Evolutionary conservation across 2,888 invertebrate genomes (phyloP).

Genomic region (Apotomis capreana): DNA sequence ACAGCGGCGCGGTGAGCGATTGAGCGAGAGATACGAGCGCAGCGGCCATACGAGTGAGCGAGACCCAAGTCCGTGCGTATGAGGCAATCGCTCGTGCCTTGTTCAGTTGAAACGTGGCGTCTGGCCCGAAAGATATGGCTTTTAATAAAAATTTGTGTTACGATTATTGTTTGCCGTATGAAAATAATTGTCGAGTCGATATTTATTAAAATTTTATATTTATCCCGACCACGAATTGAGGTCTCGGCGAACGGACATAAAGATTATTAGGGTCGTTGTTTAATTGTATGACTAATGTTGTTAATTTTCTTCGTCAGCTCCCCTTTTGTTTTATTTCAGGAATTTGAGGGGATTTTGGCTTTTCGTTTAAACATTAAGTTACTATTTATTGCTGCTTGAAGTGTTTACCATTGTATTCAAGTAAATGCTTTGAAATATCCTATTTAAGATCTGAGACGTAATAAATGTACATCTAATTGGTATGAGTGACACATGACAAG

Average conservation of each 20-base stretch:
- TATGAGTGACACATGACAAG: no score
- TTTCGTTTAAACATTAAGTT: not conserved
- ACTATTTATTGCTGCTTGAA: not conserved
- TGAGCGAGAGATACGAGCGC: no score
- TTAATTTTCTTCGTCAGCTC: slow-evolving; percentile 29
- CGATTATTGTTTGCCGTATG: slow-evolving; percentile 42
- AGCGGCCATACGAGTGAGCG: no score
- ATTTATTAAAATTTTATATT: slow-evolving; percentile 40
- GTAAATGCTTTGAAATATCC: no score
- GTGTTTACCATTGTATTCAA: not conserved
- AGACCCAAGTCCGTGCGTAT: no score
- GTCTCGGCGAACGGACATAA: slow-evolving; percentile 21
- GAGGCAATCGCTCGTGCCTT: slow-evolving; percentile 21
- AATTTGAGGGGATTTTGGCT: not conserved
- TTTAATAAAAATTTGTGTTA: slow-evolving; percentile 44
- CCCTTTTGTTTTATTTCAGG: slow-evolving; percentile 22
- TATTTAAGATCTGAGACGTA: no score
- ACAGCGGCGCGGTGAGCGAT: no score
- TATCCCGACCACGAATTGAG: slow-evolving; percentile 26
- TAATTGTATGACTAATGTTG: slow-evolving; percentile 28
- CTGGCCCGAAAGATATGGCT: slow-evolving; percentile 42
- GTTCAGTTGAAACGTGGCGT: slow-evolving; percentile 20
- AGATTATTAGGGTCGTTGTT: slow-evolving; percentile 33
- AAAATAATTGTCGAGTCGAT: slow-evolving; percentile 40
- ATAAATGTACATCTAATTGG: no score